Base-by-base conservation (phyloP, 2,888 invertebrate genomes). In the Brachycybe producta region DNA sequence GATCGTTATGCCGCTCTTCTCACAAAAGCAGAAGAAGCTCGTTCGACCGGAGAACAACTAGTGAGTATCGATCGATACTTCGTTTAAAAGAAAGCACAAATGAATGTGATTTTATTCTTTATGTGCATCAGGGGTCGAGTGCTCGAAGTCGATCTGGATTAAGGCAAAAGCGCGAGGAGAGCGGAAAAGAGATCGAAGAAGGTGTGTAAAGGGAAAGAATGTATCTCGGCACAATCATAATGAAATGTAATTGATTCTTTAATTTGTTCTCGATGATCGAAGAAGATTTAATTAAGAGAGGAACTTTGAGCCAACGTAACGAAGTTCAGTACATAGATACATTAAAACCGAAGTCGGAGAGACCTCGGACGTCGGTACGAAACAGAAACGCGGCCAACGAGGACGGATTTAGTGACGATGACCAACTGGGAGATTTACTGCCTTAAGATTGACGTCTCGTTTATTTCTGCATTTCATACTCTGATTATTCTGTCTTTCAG, bases 1-100 rank as follows among this genome's bases (percentile, higher is more conserved):
- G 80, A 84, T 55, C 78, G 83, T 19, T 95, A 92, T 71, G 76
- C 80, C 1, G 71, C 78, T 30, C 90, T 91, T 63, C 72, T 94
- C 64, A 84, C 87, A 60, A 82, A 87, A 54, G 79, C 75, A 3
- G 72, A 77, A 55, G 68, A 68, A 55, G 62, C 66, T 1, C 65
- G 66, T 48, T 67, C 69, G 58, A 55, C 68, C 11, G 61, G 64
- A 56, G 69, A 68, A 8, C 41, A 49, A 34, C 32, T 32, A 43
- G 32, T n/a, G n/a, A 19, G n/a, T n/a, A n/a, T n/a, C n/a, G n/a
- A n/a, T n/a, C n/a, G n/a, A n/a, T n/a, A n/a, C 32, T 32, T 32
- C 13, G 11, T 32, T 32, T 41, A 42, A 35, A 36, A 32, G 28
- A 45, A 19, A 41, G 49, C 38, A 49, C 19, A 23, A 34, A 41